phyloP scores from a whole-genome alignment of 1,140 invertebrate genomes.

The Nasonia giraulti region DNA sequence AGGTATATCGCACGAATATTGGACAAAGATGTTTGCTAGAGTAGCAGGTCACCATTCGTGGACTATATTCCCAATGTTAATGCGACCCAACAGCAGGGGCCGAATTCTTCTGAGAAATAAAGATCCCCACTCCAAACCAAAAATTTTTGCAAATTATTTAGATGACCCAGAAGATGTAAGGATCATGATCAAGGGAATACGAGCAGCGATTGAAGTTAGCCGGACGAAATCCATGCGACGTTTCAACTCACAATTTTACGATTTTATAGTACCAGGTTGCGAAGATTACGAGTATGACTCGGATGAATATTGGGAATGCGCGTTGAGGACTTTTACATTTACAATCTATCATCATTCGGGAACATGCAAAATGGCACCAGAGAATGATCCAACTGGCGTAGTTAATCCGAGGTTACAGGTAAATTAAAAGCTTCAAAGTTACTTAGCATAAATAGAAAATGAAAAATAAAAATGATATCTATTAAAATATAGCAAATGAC shows the following conservation, averaged over 20 bases:
- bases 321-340: constrained; percentile 68
- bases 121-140: constrained; percentile 79
- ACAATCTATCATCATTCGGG: constrained; percentile 73
- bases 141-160: constrained; percentile 85
- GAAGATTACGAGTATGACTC: constrained; percentile 60
- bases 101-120: constrained; percentile 74
- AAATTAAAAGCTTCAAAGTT: constrained; percentile 64
- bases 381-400: constrained; percentile 76
- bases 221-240: constrained; percentile 60
- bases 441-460: background rate
- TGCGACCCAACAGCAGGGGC: constrained; percentile 77
- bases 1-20: constrained; percentile 53
- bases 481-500: no score
- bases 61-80: constrained; percentile 60
- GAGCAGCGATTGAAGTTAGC: constrained; percentile 55
- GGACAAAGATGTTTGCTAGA: constrained; percentile 54
- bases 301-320: constrained; percentile 75
- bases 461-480: background rate
- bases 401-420: constrained; percentile 85
- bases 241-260: constrained; percentile 53
- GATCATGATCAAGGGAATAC: constrained; percentile 59
- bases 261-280: constrained; percentile 53
- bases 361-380: constrained; percentile 76
- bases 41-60: constrained; percentile 62
- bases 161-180: constrained; percentile 73